Evolutionary conservation across 2,797 vertebrate genomes (phyloP).

Genomic region (Okamejei kenojei): DNA sequence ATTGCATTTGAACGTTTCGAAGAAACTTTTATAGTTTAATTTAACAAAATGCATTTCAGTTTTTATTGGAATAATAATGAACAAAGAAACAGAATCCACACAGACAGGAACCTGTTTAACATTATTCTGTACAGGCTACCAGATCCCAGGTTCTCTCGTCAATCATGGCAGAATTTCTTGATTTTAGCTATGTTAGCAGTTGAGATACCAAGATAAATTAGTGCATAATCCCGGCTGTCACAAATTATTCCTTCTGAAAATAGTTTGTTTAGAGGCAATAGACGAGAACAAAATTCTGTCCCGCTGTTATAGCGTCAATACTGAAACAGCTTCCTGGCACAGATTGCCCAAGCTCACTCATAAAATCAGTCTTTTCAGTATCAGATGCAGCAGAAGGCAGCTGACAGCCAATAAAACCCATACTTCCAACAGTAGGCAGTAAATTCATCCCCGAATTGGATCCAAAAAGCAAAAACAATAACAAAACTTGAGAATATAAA

Average conservation of each 20-base stretch:
- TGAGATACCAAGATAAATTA: not conserved
- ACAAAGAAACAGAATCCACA: not conserved
- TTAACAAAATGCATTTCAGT: not conserved
- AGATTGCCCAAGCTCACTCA: not conserved
- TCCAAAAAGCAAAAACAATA: not conserved
- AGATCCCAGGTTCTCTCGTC: not conserved
- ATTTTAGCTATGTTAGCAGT: not conserved
- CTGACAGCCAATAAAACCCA: not conserved
- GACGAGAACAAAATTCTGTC: not conserved
- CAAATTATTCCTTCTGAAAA: not conserved
- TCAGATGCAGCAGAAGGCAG: not conserved
- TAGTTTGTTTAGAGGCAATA: not conserved
- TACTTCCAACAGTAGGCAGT: not conserved
- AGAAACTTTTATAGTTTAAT: not conserved
- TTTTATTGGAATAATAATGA: not conserved
- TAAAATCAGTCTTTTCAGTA: not conserved
- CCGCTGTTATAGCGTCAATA: not conserved
- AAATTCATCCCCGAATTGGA: not conserved
- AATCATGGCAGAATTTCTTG: not conserved
- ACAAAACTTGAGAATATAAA: not conserved
- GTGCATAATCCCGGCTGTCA: not conserved
- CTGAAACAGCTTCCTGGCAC: not conserved
- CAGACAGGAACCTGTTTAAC: not conserved
- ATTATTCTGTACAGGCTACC: not conserved
- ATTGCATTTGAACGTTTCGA: not conserved